Evolutionary conservation across 2,888 invertebrate genomes (phyloP).

Genomic region (Mechanitis mazaeus): DNA sequence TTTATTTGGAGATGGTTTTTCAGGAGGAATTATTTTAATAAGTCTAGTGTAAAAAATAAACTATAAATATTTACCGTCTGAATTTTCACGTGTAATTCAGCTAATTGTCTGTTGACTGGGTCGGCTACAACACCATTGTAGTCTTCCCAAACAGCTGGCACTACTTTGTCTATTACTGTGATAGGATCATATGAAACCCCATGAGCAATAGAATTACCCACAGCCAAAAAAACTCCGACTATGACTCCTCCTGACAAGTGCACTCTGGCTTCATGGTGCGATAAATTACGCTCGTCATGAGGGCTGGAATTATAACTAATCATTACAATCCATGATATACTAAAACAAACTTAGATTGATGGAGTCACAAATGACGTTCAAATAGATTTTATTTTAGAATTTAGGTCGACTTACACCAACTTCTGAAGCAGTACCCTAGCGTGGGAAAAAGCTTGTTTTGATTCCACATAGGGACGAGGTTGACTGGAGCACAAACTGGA

Average conservation of each 20-base stretch:
- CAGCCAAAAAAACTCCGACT: not conserved
- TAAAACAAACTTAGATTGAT: too few relatives aligned
- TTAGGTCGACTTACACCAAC: slow-evolving; percentile 1
- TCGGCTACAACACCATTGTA: slow-evolving; percentile 3
- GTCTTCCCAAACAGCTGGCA: not conserved
- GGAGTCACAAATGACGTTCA: too few relatives aligned
- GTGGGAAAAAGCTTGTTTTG: not conserved
- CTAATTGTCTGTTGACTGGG: not conserved
- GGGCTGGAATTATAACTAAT: not conserved
- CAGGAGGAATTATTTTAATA: too few relatives aligned
- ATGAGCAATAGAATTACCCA: not conserved
- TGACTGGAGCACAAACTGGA: not conserved
- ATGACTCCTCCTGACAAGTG: not conserved
- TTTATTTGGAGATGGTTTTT: too few relatives aligned
- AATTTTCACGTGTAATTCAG: not conserved
- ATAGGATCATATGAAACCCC: not conserved
- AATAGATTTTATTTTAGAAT: too few relatives aligned
- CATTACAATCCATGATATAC: not conserved
- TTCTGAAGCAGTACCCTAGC: slow-evolving; percentile 1
- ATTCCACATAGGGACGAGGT: not conserved
- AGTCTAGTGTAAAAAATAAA: not conserved
- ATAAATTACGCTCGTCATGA: not conserved
- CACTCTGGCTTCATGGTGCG: not conserved
- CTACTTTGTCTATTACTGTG: not conserved
- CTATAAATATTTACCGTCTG: slow-evolving; percentile 3